A percentile compares a stretch with the other conserved stretches of the same genome.
These are phyloP conservation scores for Neoniphon sammara DNA, from an alignment of 2,797 vertebrate genomes.

Conservation along the genomic window DNA sequence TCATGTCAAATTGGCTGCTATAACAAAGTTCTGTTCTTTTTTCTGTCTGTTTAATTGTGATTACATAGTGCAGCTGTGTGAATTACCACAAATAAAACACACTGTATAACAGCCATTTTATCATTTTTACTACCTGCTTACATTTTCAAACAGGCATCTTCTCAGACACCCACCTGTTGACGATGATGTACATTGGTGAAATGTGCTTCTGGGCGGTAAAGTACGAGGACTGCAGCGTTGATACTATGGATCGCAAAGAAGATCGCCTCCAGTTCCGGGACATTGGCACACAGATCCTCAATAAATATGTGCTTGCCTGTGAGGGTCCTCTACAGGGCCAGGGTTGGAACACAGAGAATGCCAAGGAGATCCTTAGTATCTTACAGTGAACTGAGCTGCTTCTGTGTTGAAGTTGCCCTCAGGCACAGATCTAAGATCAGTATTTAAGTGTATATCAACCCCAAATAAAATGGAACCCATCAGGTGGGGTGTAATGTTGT, in stretches of 20 bases:
- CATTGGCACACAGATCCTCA: constrained; percentile 91
- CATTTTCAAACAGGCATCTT: constrained; percentile 86
- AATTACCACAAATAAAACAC: not conserved
- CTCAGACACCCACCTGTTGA: constrained; percentile 95
- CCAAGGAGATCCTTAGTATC: constrained; percentile 92
- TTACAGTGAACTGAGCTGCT: constrained; percentile 81
- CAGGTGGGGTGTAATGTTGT: constrained; percentile 57
- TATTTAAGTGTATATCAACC: constrained; percentile 72
- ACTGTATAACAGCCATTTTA: not conserved
- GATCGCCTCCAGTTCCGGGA: constrained; percentile 90
- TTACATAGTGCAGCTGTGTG: not conserved
- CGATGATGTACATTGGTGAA: constrained; percentile 98
- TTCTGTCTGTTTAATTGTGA: not conserved
- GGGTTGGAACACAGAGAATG: constrained; percentile 93
- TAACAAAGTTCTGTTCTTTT: too few species aligned
- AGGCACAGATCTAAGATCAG: constrained; percentile 76
- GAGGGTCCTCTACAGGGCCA: constrained; percentile 93
- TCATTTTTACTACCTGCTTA: constrained; percentile 5
- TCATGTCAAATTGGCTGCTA: too few species aligned
- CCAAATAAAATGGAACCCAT: constrained; percentile 69
- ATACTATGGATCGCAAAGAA: constrained; percentile 79
- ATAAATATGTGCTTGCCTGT: constrained; percentile 90
- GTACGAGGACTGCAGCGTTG: constrained; percentile 86
- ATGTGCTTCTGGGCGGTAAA: constrained; percentile 98
- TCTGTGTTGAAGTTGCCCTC: constrained; percentile 68